A percentile compares a stretch with the other conserved stretches of the same genome.
These are phyloP conservation scores for Dascillus cervinus DNA, from an alignment of 2,888 invertebrate genomes.

Conservation along the genomic window DNA sequence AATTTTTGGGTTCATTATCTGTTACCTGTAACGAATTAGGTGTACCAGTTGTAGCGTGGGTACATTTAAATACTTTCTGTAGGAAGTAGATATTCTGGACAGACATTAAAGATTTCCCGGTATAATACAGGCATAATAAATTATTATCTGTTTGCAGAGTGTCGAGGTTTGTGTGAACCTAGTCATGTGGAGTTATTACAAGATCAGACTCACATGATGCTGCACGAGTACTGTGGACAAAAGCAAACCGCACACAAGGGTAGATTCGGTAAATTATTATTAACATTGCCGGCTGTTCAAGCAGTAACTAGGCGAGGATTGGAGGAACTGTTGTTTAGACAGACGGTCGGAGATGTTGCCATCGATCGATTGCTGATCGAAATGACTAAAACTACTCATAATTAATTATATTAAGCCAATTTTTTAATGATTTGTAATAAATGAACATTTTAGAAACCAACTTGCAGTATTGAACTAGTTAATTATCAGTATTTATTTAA, in stretches of 20 bases:
- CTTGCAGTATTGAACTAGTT: no score
- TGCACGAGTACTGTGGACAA: conserved; percentile 61
- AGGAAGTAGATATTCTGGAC: no score
- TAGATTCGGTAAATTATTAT: conserved; percentile 65
- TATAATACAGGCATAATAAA: no score
- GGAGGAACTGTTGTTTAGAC: conserved; percentile 69
- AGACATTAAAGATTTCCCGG: no score
- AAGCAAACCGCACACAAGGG: conserved; percentile 39
- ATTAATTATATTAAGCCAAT: no score
- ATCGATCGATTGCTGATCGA: conserved; percentile 63
- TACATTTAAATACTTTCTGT: no score
- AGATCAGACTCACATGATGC: conserved; percentile 71
- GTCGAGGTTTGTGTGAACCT: conserved; percentile 53
- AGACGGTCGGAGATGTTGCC: conserved; percentile 66
- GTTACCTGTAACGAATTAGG: no score
- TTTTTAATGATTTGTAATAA: no score
- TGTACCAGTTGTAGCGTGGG: no score
- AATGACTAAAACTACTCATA: conserved; percentile 44
- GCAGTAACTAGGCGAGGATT: conserved; percentile 38
- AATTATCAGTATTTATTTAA: no score
- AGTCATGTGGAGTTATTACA: conserved; percentile 60
- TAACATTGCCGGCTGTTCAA: conserved; percentile 60
- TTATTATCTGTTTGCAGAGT: conserved; percentile 42
- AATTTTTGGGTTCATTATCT: no score
- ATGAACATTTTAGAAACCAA: no score